Evolutionary conservation across 1,140 invertebrate species (phyloP).

Genomic region (Steinernema khuongi): DNA sequence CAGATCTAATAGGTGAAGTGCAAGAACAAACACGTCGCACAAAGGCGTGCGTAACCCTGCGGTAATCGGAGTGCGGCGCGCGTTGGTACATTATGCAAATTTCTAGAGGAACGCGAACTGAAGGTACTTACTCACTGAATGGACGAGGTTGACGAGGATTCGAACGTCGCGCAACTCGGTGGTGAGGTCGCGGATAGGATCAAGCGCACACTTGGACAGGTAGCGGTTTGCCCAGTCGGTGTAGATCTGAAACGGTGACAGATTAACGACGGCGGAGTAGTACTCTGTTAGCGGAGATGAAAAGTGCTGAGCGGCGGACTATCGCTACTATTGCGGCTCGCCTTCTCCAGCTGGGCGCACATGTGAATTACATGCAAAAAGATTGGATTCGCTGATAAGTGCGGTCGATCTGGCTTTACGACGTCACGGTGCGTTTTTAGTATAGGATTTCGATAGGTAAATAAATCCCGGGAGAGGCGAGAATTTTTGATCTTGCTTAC

Average conservation of each 20-base stretch:
- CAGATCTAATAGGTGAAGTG: constrained; percentile 24
- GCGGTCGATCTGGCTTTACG: constrained; percentile 13
- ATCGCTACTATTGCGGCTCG: not conserved
- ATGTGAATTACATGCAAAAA: constrained; percentile 15
- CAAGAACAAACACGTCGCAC: constrained; percentile 21
- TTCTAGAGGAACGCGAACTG: constrained; percentile 7
- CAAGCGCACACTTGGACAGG: constrained; percentile 25
- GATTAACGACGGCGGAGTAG: not conserved
- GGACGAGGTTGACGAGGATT: constrained; percentile 38
- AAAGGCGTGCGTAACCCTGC: constrained; percentile 14
- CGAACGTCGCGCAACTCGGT: constrained; percentile 41
- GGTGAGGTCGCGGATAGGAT: constrained; percentile 41
- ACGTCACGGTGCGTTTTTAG: too few species aligned
- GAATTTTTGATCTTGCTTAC: not conserved
- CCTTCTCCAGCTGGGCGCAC: too few species aligned
- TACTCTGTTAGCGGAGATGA: not conserved
- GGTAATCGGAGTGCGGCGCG: constrained; percentile 17
- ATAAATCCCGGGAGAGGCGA: not conserved
- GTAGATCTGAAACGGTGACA: constrained; percentile 44
- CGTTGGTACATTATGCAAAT: constrained; percentile 23
- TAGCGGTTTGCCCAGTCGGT: constrained; percentile 50
- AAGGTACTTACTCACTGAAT: constrained; percentile 45
- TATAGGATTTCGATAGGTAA: not conserved
- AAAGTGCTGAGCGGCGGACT: not conserved
- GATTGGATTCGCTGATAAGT: constrained; percentile 1